Conservation (phyloP, 1,140 invertebrate genomes). For the Pseudomyrmex sp. region DNA sequence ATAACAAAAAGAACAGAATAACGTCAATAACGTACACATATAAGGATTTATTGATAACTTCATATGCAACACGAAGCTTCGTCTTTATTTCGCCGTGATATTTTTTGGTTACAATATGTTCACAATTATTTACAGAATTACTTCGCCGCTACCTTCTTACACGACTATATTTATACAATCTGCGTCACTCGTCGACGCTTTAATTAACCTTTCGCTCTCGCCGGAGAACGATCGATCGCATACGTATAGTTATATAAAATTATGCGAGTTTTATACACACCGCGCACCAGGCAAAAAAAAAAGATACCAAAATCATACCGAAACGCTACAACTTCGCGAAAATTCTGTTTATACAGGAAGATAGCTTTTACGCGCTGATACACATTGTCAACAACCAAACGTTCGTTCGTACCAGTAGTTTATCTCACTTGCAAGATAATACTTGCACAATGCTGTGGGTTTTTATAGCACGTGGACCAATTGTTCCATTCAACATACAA, state of each 20-base stretch:
- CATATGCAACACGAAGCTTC: slow-evolving; percentile 66
- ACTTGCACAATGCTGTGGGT: not conserved
- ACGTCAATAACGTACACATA: not conserved
- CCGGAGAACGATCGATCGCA: not conserved
- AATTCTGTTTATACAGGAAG: slow-evolving; percentile 46
- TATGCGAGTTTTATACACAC: slow-evolving; percentile 33
- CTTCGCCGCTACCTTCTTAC: slow-evolving; percentile 34
- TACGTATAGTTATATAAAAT: slow-evolving; percentile 52
- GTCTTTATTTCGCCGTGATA: slow-evolving; percentile 66
- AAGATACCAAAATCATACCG: slow-evolving; percentile 19
- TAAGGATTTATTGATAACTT: slow-evolving; percentile 58
- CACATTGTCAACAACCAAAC: slow-evolving; percentile 27
- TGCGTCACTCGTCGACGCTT: slow-evolving; percentile 8
- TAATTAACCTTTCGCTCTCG: not conserved
- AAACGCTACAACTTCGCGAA: slow-evolving; percentile 22
- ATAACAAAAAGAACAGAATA: not conserved
- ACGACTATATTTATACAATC: slow-evolving; percentile 64
- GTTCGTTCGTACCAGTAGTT: not conserved
- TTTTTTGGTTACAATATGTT: slow-evolving; percentile 66
- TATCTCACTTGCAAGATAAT: not conserved
- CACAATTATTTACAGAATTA: slow-evolving; percentile 71
- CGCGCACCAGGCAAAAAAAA: slow-evolving; percentile 11
- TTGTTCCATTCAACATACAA: slow-evolving; percentile 35
- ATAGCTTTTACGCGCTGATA: slow-evolving; percentile 29
- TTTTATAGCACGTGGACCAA: slow-evolving; percentile 15